phyloP scores from a whole-genome alignment of 2,888 invertebrate species.

The Furcula furcula region DNA sequence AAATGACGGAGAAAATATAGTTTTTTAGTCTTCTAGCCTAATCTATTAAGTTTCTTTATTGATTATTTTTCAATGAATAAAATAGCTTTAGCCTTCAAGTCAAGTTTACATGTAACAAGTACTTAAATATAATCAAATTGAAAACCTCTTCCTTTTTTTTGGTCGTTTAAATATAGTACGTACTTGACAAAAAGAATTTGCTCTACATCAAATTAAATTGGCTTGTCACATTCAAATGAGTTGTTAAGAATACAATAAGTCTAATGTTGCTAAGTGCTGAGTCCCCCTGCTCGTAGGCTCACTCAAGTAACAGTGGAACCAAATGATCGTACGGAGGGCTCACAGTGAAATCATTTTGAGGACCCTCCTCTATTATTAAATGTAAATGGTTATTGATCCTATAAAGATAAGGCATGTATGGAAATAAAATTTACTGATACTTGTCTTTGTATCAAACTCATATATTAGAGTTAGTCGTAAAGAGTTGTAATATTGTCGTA shows the following conservation, averaged over 20 bases:
- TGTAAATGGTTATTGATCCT: conserved; percentile 37
- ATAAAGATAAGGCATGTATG: conserved; percentile 11
- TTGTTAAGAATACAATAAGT: conserved; percentile 56
- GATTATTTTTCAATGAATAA: too few relatives aligned
- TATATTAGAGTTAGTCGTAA: too few relatives aligned
- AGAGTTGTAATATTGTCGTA: too few relatives aligned
- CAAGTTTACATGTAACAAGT: too few relatives aligned
- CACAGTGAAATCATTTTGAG: conserved; percentile 40
- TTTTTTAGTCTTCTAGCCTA: too few relatives aligned
- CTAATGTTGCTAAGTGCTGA: conserved; percentile 43
- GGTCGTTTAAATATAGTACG: conserved; percentile 11
- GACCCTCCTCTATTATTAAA: conserved; percentile 24
- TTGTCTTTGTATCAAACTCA: too few relatives aligned
- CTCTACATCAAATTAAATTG: conserved; percentile 8
- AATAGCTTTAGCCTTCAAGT: too few relatives aligned
- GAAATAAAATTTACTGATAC: too few relatives aligned
- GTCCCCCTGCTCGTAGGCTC: conserved; percentile 44
- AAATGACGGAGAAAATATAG: too few relatives aligned
- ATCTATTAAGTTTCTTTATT: too few relatives aligned
- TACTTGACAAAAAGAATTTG: conserved; percentile 4
- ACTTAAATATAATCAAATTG: too few relatives aligned
- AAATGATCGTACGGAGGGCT: conserved; percentile 42
- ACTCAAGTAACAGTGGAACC: conserved; percentile 46
- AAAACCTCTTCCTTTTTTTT: too few relatives aligned
- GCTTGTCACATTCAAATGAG: conserved; percentile 53